phyloP scores from a whole-genome alignment of 2,797 vertebrate genomes.

The Hafferia zeledoni region DNA sequence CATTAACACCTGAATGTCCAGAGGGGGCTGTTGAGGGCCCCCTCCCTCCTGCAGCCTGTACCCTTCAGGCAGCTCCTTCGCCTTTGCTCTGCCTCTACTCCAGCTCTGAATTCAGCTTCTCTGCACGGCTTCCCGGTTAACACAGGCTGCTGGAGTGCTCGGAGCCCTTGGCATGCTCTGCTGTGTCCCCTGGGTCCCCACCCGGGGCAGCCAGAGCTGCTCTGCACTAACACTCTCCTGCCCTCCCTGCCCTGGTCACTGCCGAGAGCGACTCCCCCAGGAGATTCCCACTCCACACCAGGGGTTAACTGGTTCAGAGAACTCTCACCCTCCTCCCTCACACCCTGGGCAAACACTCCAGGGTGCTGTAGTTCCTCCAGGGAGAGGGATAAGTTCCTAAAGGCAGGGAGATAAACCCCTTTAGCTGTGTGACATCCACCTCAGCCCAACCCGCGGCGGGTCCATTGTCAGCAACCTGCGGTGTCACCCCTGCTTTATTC shows the following conservation, averaged over 20 bases:
- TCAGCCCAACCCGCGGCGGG: neutral
- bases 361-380: neutral
- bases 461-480: neutral
- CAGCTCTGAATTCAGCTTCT: neutral
- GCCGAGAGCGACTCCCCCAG: neutral
- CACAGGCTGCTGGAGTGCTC: neutral
- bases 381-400: neutral
- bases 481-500: neutral
- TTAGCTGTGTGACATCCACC: neutral
- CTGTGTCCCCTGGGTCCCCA: neutral
- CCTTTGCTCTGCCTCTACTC: neutral
- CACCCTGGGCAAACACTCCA: neutral
- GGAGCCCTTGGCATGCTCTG: neutral
- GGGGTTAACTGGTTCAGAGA: neutral
- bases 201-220: neutral
- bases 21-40: neutral
- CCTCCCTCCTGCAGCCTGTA: accelerated
- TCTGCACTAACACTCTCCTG: neutral
- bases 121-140: conserved; percentile 13
- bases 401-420: neutral
- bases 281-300: neutral
- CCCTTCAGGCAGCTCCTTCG: neutral
- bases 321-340: neutral
- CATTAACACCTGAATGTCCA: too few relatives aligned
- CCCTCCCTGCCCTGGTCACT: neutral